A percentile compares a stretch with the other conserved stretches of the same genome.
phyloP scores from a whole-genome alignment of 2,797 vertebrate genomes.

The Anguilla marmorata region DNA sequence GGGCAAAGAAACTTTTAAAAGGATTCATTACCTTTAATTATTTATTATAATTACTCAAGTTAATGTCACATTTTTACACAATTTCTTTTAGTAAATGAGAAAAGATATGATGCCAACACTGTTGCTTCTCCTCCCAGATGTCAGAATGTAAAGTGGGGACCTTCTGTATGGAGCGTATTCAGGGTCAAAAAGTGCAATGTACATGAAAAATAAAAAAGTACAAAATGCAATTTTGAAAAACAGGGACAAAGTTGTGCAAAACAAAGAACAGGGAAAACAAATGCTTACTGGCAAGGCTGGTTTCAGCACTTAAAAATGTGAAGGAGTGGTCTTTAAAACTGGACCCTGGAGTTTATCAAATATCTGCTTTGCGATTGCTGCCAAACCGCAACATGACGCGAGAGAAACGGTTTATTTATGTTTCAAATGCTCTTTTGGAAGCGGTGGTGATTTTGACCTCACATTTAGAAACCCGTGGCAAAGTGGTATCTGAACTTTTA shows the following conservation, averaged over 20 bases:
- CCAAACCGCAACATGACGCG: neutral
- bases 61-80: neutral
- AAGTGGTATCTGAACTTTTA: neutral
- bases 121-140: neutral
- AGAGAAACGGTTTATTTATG: neutral
- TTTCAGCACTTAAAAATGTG: neutral
- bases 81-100: neutral
- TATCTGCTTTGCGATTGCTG: neutral
- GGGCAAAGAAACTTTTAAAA: neutral
- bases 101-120: neutral
- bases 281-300: neutral
- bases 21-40: neutral
- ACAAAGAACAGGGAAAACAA: neutral
- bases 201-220: too few relatives aligned
- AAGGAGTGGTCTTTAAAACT: neutral
- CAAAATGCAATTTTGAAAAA: neutral
- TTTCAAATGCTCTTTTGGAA: neutral
- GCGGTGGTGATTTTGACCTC: neutral
- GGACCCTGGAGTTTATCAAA: neutral
- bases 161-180: neutral
- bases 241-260: constrained; percentile 12
- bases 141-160: neutral
- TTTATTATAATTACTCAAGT: neutral
- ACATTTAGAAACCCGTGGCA: neutral
- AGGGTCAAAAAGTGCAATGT: neutral